Conservation (phyloP, 53 echinoderm and acorn worm genomes). For the Echinometra lucunter region DNA sequence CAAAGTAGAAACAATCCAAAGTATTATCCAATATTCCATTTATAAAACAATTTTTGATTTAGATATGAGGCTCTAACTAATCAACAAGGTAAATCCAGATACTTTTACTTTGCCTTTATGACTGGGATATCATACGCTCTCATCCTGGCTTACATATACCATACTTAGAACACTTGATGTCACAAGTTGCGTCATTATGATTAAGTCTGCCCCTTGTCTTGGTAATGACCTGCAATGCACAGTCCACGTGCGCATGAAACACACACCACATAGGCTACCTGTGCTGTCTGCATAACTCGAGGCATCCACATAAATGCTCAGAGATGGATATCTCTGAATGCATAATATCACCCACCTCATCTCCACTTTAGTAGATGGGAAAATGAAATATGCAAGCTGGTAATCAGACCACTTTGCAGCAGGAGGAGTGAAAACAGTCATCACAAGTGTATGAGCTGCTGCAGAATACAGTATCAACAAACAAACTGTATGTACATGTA, state of each 20-base stretch:
- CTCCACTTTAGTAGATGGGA: background rate
- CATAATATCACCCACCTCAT: background rate
- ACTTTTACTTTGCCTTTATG: background rate
- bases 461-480: background rate
- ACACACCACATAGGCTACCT: slow-evolving; percentile 9
- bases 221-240: background rate
- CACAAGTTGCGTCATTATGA: slow-evolving; percentile 36
- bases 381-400: background rate
- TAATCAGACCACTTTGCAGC: background rate
- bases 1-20: background rate
- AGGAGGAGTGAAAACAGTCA: background rate
- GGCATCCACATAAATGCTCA: slow-evolving; percentile 6
- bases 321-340: background rate
- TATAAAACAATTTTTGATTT: background rate
- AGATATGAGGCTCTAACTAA: background rate
- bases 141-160: background rate
- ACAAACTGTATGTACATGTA: background rate
- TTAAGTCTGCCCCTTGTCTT: background rate
- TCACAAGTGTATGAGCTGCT: background rate
- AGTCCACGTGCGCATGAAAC: slow-evolving; percentile 35
- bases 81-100: background rate
- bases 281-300: background rate
- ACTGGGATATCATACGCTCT: background rate
- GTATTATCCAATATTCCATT: background rate
- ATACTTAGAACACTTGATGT: background rate